These are phyloP conservation scores for Taxidea taxus DNA, from an alignment of 2,113 vertebrate species.

Conservation along the genomic window DNA sequence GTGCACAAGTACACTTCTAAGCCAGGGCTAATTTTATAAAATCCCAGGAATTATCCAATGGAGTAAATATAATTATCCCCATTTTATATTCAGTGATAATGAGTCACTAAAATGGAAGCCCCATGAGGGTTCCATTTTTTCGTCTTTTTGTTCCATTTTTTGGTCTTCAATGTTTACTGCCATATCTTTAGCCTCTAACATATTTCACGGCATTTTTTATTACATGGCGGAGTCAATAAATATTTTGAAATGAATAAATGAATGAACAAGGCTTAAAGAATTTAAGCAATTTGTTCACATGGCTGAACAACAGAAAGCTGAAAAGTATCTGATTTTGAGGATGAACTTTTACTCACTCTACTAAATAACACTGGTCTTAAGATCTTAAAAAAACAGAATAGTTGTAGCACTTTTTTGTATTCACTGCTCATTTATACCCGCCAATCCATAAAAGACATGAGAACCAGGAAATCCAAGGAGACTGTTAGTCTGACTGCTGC, in stretches of 20 bases:
- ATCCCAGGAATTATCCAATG: neutral
- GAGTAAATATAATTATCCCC: neutral
- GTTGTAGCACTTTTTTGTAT: conserved; percentile 36
- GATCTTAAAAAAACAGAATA: neutral
- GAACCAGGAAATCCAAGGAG: conserved; percentile 57
- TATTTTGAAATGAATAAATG: neutral
- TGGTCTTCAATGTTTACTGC: neutral
- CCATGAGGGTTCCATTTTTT: neutral
- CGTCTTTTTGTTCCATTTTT: neutral
- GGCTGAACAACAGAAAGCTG: neutral
- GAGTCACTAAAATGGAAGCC: neutral
- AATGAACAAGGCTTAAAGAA: neutral
- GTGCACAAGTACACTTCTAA: neutral
- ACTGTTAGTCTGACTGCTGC: conserved; percentile 39
- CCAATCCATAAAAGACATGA: conserved; percentile 44
- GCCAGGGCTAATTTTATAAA: neutral
- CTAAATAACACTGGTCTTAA: neutral
- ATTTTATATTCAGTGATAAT: neutral
- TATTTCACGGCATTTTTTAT: neutral
- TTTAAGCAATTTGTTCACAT: neutral
- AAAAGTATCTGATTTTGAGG: neutral
- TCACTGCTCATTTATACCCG: conserved; percentile 21
- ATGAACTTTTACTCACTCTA: neutral
- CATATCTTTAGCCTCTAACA: neutral
- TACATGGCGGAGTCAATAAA: neutral